Evolutionary conservation across 2,113 vertebrate species (phyloP).

Genomic region (Rattus rattus): DNA sequence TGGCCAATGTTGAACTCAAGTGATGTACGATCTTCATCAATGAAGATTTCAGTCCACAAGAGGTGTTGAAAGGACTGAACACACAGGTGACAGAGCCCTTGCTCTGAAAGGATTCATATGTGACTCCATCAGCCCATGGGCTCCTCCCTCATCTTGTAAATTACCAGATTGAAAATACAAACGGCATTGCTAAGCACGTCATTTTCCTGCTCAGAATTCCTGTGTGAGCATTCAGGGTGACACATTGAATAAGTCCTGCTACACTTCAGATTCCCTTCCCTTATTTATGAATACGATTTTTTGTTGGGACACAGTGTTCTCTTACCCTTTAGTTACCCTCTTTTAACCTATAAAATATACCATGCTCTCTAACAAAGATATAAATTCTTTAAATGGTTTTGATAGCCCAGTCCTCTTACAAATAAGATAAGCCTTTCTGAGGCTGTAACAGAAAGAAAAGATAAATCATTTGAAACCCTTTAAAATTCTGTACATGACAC

Average conservation of each 20-base stretch:
- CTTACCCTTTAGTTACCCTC: constrained; percentile 67
- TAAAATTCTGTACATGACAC: constrained; percentile 87
- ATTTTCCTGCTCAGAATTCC: not conserved
- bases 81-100: fast-evolving
- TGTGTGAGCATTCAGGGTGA: not conserved
- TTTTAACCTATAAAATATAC: constrained; percentile 77
- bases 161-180: not conserved
- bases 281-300: constrained; percentile 37
- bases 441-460: constrained; percentile 75
- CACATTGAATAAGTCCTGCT: not conserved
- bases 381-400: constrained; percentile 83
- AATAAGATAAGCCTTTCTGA: constrained; percentile 83
- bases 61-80: not conserved
- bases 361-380: constrained; percentile 80
- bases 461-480: constrained; percentile 89
- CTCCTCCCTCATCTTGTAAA: not conserved
- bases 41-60: not conserved
- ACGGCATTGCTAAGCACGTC: not conserved
- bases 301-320: constrained; percentile 35
- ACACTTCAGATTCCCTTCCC: not conserved
- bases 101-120: not conserved
- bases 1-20: not conserved
- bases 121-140: not conserved
- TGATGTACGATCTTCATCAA: not conserved
- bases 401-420: constrained; percentile 64